Evolutionary conservation across 2,888 invertebrate genomes (phyloP).

Genomic region (Trachelus tabidus): DNA sequence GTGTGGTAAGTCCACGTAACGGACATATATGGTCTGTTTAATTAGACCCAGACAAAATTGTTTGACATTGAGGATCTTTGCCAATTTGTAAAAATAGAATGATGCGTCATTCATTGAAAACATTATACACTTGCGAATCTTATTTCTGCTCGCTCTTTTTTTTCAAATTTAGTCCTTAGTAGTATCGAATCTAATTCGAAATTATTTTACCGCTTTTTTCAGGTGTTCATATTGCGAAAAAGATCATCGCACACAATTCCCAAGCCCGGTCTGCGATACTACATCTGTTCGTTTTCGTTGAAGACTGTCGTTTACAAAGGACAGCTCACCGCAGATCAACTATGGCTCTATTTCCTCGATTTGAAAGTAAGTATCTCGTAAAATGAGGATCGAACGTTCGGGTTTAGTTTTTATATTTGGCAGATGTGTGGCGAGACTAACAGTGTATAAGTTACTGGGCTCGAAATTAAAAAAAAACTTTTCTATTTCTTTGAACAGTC

Average conservation of each 20-base stretch:
- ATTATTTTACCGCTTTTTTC: conserved; percentile 44
- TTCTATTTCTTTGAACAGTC: conserved; percentile 69
- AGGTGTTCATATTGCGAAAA: conserved; percentile 94
- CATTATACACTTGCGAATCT: not conserved
- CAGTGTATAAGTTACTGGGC: not conserved
- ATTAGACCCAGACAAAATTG: conserved; percentile 27
- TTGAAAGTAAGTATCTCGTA: conserved; percentile 63
- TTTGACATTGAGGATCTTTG: conserved; percentile 38
- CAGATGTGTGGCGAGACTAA: not conserved
- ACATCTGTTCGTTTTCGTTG: conserved; percentile 94
- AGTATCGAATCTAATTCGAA: not conserved
- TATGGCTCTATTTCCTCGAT: conserved; percentile 82
- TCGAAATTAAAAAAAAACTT: not conserved
- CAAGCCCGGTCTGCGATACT: conserved; percentile 89
- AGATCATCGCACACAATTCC: conserved; percentile 90
- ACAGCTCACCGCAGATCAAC: conserved; percentile 93
- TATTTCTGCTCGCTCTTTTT: not conserved
- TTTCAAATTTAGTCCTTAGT: not conserved
- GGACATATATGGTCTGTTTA: conserved; percentile 3
- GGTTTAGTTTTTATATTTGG: not conserved
- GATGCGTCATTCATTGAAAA: not conserved
- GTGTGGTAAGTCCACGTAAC: not conserved
- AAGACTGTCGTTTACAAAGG: conserved; percentile 97
- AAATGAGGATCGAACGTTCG: not conserved
- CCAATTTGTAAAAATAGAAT: conserved; percentile 40